A percentile compares a stretch with the other conserved stretches of the same genome.
phyloP scores from a whole-genome alignment of 2,888 invertebrate species.

The Andrena fulva region DNA sequence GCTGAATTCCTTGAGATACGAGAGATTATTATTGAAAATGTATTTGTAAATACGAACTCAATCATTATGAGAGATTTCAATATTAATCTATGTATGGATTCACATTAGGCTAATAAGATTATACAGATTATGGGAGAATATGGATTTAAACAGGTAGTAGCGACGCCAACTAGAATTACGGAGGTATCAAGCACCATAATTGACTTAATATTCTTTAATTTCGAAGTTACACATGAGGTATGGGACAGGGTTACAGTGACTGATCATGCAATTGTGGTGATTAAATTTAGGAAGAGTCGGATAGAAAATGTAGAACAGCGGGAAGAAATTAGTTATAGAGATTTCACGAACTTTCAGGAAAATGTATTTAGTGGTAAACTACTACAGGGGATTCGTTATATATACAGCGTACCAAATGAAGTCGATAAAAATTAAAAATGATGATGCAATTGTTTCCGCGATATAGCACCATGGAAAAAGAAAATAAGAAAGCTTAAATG shows the following conservation, averaged over 20 bases:
- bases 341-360: background rate
- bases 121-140: background rate
- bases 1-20: background rate
- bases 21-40: background rate
- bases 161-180: background rate
- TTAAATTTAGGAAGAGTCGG: background rate
- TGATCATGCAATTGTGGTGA: background rate
- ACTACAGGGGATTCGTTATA: background rate
- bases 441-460: background rate
- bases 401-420: background rate
- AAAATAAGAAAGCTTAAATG: background rate
- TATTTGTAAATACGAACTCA: background rate
- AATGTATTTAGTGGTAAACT: background rate
- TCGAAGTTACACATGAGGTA: background rate
- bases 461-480: background rate
- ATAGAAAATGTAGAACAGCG: background rate
- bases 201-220: conserved; percentile 1
- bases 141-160: background rate
- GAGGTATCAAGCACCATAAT: background rate
- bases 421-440: background rate
- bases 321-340: background rate
- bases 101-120: background rate
- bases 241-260: background rate
- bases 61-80: background rate
- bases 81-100: background rate